These are phyloP conservation scores for Rafetus swinhoei DNA, from an alignment of 2,113 vertebrate genomes.

Conservation along the genomic window DNA sequence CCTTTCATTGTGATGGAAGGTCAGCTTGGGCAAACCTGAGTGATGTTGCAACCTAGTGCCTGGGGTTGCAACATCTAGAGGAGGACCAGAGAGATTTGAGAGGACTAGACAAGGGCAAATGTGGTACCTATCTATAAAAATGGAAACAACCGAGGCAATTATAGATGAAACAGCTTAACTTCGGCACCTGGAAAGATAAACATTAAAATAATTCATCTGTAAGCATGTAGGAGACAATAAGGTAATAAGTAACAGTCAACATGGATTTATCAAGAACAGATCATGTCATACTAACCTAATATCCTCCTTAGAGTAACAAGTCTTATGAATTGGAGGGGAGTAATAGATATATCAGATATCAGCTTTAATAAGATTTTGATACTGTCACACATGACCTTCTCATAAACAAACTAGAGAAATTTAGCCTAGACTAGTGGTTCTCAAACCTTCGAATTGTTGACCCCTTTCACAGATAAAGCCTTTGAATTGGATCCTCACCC, in stretches of 20 bases:
- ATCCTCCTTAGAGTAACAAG: background rate
- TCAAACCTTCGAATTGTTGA: no score
- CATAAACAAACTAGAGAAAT: background rate
- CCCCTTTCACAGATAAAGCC: no score
- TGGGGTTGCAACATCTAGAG: background rate
- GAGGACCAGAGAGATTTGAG: background rate
- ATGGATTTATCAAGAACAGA: background rate
- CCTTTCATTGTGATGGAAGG: background rate
- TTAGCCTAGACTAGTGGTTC: background rate
- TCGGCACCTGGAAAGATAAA: background rate
- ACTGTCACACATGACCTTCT: background rate
- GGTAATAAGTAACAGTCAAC: no score
- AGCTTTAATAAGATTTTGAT: background rate
- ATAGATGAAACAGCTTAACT: background rate
- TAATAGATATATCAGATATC: background rate
- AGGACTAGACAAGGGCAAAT: background rate
- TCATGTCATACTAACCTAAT: background rate
- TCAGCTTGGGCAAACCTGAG: background rate
- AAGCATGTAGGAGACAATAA: background rate
- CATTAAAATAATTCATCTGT: background rate
- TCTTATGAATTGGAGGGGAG: background rate
- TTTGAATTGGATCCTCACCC: no score
- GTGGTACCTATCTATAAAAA: background rate
- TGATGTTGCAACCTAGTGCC: background rate
- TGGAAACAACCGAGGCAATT: background rate